Conservation (phyloP, 2,888 invertebrate species). For the Calameuta filiformis region DNA sequence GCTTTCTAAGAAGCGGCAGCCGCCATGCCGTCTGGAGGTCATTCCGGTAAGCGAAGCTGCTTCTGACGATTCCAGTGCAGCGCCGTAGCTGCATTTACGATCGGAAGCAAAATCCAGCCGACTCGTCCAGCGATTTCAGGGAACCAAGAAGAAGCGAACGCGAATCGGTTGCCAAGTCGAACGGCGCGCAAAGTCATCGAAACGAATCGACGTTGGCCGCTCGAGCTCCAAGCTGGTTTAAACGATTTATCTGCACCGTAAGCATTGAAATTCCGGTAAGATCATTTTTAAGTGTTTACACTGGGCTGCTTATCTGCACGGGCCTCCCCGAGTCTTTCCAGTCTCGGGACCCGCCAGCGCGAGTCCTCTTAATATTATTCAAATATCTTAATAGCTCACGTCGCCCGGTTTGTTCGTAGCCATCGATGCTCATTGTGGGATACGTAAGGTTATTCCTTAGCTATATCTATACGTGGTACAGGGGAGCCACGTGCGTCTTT, state of each 20-base stretch:
- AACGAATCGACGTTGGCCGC: not conserved
- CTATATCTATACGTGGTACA: not conserved
- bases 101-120: too few relatives aligned
- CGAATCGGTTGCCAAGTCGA: too few relatives aligned
- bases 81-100: too few relatives aligned
- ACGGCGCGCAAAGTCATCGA: too few relatives aligned
- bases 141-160: not conserved
- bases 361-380: constrained; percentile 42
- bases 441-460: not conserved
- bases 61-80: too few relatives aligned
- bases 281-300: constrained; percentile 20
- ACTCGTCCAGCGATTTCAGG: not conserved
- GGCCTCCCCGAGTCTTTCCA: constrained; percentile 4
- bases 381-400: constrained; percentile 49
- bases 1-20: not conserved
- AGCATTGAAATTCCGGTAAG: constrained; percentile 36
- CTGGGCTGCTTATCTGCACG: constrained; percentile 16
- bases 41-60: too few relatives aligned
- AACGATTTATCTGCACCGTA: constrained; percentile 32
- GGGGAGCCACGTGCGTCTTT: constrained; percentile 43
- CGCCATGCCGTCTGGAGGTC: too few relatives aligned
- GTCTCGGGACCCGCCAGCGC: not conserved
- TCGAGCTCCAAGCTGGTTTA: constrained; percentile 25
- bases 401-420: constrained; percentile 10
- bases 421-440: constrained; percentile 15